phyloP scores from a whole-genome alignment of 2,888 invertebrate species.

The Trissolcus japonicus region DNA sequence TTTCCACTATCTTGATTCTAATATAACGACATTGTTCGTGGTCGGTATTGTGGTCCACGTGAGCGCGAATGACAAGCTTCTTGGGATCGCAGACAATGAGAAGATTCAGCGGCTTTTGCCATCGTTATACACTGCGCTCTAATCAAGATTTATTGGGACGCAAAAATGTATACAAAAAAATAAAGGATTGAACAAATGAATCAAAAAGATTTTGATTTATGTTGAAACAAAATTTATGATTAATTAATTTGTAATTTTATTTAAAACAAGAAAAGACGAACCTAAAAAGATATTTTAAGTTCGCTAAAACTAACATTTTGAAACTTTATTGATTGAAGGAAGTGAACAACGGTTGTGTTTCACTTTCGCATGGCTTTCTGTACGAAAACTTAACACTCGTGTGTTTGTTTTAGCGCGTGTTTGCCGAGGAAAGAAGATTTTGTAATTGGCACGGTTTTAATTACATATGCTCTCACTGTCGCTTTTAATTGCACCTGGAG shows the following conservation, averaged over 20 bases:
- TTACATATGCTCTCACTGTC: slow-evolving; percentile 53
- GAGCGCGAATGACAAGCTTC: slow-evolving; percentile 35
- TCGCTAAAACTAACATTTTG: neutral
- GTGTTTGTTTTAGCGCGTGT: slow-evolving; percentile 41
- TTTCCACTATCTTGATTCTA: slow-evolving; percentile 18
- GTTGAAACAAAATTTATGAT: neutral
- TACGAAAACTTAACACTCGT: slow-evolving; percentile 48
- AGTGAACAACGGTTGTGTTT: slow-evolving; percentile 6
- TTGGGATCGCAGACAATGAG: slow-evolving; percentile 34
- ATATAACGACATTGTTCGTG: slow-evolving; percentile 39
- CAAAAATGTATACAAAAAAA: neutral
- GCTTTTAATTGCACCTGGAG: slow-evolving; percentile 55
- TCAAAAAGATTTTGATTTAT: neutral
- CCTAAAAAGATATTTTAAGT: neutral
- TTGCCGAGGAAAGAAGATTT: slow-evolving; percentile 46
- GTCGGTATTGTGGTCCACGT: slow-evolving; percentile 24
- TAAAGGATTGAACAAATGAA: neutral
- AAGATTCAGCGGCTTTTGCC: slow-evolving; percentile 29
- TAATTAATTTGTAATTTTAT: neutral
- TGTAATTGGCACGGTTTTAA: slow-evolving; percentile 57
- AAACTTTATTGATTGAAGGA: neutral
- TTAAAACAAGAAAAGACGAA: too few species aligned
- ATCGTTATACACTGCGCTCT: slow-evolving; percentile 14
- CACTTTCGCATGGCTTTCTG: slow-evolving; percentile 49
- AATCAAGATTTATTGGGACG: neutral